Conservation (phyloP, 1,140 invertebrate species). For the Tetragnatha versicolor region DNA sequence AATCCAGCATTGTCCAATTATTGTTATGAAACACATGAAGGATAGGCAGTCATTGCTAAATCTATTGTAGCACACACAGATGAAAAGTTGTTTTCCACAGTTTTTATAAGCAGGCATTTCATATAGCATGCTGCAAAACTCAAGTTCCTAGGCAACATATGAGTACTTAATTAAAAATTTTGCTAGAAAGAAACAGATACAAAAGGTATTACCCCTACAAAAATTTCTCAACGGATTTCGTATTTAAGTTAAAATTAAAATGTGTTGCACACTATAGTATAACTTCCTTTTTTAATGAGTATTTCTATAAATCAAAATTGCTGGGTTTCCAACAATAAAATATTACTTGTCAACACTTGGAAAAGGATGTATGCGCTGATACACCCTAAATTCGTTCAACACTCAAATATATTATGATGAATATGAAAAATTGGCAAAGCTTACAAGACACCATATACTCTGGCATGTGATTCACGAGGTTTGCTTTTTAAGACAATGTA, state of each 20-base stretch:
- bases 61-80: constrained; percentile 45
- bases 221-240: no score
- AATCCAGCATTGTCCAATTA: background rate
- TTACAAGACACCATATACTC: constrained; percentile 29
- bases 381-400: constrained; percentile 51
- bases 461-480: constrained; percentile 46
- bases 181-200: background rate
- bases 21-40: constrained; percentile 22
- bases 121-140: background rate
- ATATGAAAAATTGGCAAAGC: constrained; percentile 35
- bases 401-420: constrained; percentile 35
- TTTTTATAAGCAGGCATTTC: constrained; percentile 9
- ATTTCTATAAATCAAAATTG: no score
- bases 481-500: constrained; percentile 6
- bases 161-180: background rate
- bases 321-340: no score
- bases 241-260: no score
- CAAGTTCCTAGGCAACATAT: background rate
- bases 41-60: constrained; percentile 2
- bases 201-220: no score
- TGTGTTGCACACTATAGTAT: no score
- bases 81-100: constrained; percentile 7
- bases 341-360: no score
- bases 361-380: constrained; percentile 43
- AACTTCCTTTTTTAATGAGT: no score